Evolutionary conservation across 2,797 vertebrate genomes (phyloP).

Genomic region (Poecilia velifera): DNA sequence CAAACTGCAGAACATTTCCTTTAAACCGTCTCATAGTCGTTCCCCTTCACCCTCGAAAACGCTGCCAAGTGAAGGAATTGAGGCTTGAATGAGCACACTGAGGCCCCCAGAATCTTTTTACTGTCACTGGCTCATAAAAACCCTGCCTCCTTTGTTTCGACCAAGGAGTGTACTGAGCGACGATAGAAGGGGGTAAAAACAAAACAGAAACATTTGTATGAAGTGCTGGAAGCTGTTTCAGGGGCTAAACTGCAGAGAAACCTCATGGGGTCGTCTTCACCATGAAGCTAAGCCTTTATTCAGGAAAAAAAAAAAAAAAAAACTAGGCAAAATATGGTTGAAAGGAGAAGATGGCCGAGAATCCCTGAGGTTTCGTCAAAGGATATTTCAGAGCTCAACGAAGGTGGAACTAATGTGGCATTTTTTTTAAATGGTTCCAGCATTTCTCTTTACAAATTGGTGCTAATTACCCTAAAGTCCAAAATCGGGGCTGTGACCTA

Average conservation of each 20-base stretch:
- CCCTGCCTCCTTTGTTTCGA: constrained; percentile 73
- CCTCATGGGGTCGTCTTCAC: constrained; percentile 59
- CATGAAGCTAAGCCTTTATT: constrained; percentile 61
- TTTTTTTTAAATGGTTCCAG: constrained; percentile 68
- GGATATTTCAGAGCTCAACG: constrained; percentile 68
- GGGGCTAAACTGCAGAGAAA: constrained; percentile 55
- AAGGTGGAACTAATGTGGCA: constrained; percentile 82
- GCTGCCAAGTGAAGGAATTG: constrained; percentile 73
- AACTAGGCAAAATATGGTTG: constrained; percentile 39
- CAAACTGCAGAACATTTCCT: constrained; percentile 39
- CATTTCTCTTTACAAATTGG: constrained; percentile 82
- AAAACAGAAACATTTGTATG: constrained; percentile 77
- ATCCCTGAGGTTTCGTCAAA: constrained; percentile 74
- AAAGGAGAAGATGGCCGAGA: constrained; percentile 55
- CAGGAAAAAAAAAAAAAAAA: constrained; percentile 26
- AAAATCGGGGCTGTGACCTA: constrained; percentile 56
- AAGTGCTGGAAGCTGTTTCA: constrained; percentile 71
- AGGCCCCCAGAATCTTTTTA: constrained; percentile 75
- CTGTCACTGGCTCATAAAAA: constrained; percentile 84
- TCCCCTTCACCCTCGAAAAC: constrained; percentile 57
- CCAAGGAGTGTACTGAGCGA: constrained; percentile 56
- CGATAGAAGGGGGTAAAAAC: constrained; percentile 27
- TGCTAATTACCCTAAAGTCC: constrained; percentile 78
- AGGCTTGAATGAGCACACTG: constrained; percentile 77
- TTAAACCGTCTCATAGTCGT: constrained; percentile 50